Percentiles rank a stretch among this genome's conserved stretches.
Conservation (phyloP, 2,888 invertebrate species). For the Sesamia inferens region DNA sequence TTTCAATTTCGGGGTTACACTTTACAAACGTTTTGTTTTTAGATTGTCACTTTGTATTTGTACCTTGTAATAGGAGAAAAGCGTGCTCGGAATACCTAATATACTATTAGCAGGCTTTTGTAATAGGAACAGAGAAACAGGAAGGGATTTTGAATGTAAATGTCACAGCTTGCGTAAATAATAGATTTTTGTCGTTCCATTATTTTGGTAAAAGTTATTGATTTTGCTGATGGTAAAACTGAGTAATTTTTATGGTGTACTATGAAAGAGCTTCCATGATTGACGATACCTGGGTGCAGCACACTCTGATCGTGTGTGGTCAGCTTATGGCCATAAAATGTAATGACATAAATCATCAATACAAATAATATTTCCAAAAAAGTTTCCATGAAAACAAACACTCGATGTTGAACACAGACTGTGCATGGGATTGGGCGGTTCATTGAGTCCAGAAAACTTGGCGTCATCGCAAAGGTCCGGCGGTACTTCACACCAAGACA, state of each 20-base stretch:
- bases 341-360: neutral
- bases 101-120: slow-evolving; percentile 68
- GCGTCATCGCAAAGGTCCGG: too few species aligned
- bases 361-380: neutral
- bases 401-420: too few species aligned
- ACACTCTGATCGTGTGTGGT: too few species aligned
- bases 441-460: too few species aligned
- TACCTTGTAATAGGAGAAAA: slow-evolving; percentile 81
- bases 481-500: too few species aligned
- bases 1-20: slow-evolving; percentile 76
- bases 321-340: neutral
- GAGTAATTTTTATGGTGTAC: neutral
- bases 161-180: slow-evolving; percentile 34
- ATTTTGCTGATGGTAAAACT: slow-evolving; percentile 21
- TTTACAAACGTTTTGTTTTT: slow-evolving; percentile 79
- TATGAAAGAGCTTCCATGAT: neutral
- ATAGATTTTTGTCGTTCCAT: slow-evolving; percentile 30
- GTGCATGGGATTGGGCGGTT: too few species aligned
- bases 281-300: neutral
- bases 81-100: slow-evolving; percentile 80
- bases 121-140: slow-evolving; percentile 58
- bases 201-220: slow-evolving; percentile 37
- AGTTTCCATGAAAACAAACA: too few species aligned
- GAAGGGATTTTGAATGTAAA: slow-evolving; percentile 55
- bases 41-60: slow-evolving; percentile 84